Conservation (phyloP, 2,797 vertebrate genomes). For the Apogon talboti region DNA sequence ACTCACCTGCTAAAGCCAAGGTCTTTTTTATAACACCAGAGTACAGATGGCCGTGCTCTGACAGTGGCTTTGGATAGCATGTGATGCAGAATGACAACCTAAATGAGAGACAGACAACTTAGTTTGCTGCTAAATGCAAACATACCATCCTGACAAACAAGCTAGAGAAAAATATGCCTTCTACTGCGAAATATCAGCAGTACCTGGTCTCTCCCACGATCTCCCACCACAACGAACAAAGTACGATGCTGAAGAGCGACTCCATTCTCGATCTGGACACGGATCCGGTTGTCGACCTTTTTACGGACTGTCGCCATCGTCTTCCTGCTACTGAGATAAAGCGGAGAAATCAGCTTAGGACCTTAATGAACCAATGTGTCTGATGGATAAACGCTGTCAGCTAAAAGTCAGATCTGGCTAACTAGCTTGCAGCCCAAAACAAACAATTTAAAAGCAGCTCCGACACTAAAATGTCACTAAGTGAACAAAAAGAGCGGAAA, state of each 20-base stretch:
- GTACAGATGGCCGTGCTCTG: slow-evolving; percentile 92
- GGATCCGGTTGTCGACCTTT: slow-evolving; percentile 96
- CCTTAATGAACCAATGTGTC: not conserved
- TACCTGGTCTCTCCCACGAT: slow-evolving; percentile 96
- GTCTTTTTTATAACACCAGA: slow-evolving; percentile 99
- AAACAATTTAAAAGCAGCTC: not conserved
- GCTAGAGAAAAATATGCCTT: not conserved
- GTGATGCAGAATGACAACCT: slow-evolving; percentile 99
- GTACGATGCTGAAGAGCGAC: slow-evolving; percentile 88
- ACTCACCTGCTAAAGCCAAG: slow-evolving; percentile 96
- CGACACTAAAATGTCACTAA: not conserved
- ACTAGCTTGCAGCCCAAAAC: slow-evolving; percentile 15
- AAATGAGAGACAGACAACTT: slow-evolving; percentile 14
- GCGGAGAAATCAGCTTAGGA: not conserved
- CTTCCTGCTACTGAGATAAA: not conserved
- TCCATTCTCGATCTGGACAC: slow-evolving; percentile 97
- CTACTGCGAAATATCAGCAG: not conserved
- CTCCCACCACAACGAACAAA: slow-evolving; percentile 94
- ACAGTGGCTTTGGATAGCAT: slow-evolving; percentile 97
- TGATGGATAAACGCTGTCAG: not conserved
- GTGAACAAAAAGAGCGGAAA: rapidly evolving
- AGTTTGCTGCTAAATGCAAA: not conserved
- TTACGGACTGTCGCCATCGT: slow-evolving; percentile 90
- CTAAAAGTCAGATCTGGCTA: not conserved
- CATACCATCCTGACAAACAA: not conserved